Conservation (phyloP, 2,113 vertebrate species). For the Cheilinus undulatus region DNA sequence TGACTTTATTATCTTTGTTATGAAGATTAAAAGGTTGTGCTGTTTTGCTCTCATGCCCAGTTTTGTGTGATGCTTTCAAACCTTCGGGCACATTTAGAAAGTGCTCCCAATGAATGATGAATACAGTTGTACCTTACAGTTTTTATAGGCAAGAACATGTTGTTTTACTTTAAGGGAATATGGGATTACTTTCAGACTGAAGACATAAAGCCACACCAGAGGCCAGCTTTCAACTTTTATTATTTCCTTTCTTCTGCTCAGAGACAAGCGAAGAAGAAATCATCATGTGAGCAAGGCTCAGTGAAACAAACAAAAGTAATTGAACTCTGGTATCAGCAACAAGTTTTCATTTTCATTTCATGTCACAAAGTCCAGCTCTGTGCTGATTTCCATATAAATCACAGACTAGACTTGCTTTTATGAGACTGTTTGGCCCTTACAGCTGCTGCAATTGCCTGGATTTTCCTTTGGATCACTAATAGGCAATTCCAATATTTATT, state of each 20-base stretch:
- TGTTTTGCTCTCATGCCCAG: slow-evolving; percentile 32
- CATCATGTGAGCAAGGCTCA: slow-evolving; percentile 18
- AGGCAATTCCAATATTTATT: too few relatives aligned
- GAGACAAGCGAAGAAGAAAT: slow-evolving; percentile 2
- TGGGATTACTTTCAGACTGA: too few relatives aligned
- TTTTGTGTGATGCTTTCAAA: slow-evolving; percentile 39
- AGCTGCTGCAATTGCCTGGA: too few relatives aligned
- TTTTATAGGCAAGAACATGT: too few relatives aligned
- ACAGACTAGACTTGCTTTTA: slow-evolving; percentile 26
- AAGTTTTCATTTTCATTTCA: slow-evolving; percentile 53
- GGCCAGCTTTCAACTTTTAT: slow-evolving; percentile 31
- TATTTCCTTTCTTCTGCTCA: slow-evolving; percentile 18
- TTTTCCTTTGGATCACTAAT: too few relatives aligned
- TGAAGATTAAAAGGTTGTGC: slow-evolving; percentile 27
- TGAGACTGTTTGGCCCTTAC: not conserved
- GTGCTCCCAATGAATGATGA: not conserved
- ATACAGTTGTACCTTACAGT: too few relatives aligned
- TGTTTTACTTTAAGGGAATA: too few relatives aligned
- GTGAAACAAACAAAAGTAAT: slow-evolving; percentile 49
- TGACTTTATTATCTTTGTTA: slow-evolving; percentile 9
- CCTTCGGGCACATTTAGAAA: slow-evolving; percentile 36
- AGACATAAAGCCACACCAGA: not conserved
- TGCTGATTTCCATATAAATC: slow-evolving; percentile 78
- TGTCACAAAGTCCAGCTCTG: slow-evolving; percentile 29
- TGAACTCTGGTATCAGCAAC: slow-evolving; percentile 47